Evolutionary conservation across 2,797 vertebrate genomes (phyloP).

Genomic region (Pseudochirops corinnae): DNA sequence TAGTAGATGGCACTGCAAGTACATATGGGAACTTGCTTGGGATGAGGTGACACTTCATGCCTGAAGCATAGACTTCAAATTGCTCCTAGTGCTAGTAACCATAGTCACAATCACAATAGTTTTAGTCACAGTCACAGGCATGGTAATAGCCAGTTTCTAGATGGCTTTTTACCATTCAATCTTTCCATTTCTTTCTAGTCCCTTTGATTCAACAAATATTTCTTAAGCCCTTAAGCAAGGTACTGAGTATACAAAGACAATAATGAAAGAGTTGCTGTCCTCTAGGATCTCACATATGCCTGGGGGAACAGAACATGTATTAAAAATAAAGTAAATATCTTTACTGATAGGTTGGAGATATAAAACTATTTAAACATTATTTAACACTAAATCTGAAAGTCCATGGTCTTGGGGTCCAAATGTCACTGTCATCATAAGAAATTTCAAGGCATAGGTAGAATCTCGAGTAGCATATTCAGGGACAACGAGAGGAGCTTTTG

Average conservation of each 20-base stretch:
- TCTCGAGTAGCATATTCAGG: neutral
- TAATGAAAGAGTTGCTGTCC: neutral
- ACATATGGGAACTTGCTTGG: slow-evolving; percentile 19
- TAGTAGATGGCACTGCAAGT: neutral
- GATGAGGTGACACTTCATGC: slow-evolving; percentile 14
- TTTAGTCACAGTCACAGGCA: neutral
- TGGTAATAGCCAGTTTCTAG: neutral
- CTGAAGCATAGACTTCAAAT: slow-evolving; percentile 52
- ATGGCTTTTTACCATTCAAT: neutral
- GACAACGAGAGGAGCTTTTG: neutral
- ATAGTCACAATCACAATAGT: neutral
- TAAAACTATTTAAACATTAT: neutral
- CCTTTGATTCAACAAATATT: neutral
- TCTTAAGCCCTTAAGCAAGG: neutral
- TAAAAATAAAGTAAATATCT: neutral
- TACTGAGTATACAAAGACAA: neutral
- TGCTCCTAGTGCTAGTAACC: neutral
- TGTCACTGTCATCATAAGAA: neutral
- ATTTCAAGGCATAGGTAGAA: neutral
- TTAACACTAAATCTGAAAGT: neutral
- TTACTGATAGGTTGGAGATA: neutral
- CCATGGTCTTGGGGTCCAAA: neutral
- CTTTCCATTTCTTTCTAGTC: neutral
- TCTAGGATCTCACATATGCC: neutral
- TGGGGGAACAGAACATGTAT: neutral